Evolutionary conservation across 2,797 vertebrate genomes (phyloP).

Genomic region (Selene dorsalis): DNA sequence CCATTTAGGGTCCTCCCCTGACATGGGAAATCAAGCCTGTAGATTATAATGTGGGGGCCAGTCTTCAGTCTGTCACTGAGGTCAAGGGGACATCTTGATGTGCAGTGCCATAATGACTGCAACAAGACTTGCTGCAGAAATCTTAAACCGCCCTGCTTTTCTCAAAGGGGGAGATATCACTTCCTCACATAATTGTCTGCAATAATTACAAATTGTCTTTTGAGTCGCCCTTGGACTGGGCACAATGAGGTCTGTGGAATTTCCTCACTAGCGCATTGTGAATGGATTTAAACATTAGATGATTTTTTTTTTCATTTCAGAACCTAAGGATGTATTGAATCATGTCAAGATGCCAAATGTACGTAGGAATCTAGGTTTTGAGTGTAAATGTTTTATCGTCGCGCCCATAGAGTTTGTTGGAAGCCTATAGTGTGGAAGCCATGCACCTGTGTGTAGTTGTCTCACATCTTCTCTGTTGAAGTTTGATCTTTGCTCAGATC

Average conservation of each 20-base stretch:
- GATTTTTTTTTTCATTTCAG: neutral
- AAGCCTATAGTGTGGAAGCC: slow-evolving; percentile 29
- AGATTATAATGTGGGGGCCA: slow-evolving; percentile 80
- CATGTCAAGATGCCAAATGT: neutral
- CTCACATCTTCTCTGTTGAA: slow-evolving; percentile 44
- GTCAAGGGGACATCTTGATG: slow-evolving; percentile 84
- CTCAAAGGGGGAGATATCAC: slow-evolving; percentile 67
- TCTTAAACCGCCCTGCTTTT: slow-evolving; percentile 71
- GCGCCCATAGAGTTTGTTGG: slow-evolving; percentile 18
- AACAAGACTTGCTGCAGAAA: slow-evolving; percentile 74
- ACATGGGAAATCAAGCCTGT: slow-evolving; percentile 84
- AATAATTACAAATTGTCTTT: slow-evolving; percentile 83
- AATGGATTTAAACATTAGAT: slow-evolving; percentile 15
- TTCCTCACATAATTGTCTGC: slow-evolving; percentile 77
- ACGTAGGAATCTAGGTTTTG: neutral
- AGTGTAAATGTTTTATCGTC: neutral
- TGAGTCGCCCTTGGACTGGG: slow-evolving; percentile 43
- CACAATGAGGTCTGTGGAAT: slow-evolving; percentile 33
- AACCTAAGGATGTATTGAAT: neutral
- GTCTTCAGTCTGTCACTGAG: slow-evolving; percentile 77
- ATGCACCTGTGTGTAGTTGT: slow-evolving; percentile 48
- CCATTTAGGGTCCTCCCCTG: slow-evolving; percentile 83
- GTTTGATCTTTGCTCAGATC: slow-evolving; percentile 63
- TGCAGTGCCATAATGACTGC: slow-evolving; percentile 73
- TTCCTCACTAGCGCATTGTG: slow-evolving; percentile 10